Base-by-base conservation (phyloP, 2,113 vertebrate species). In the Anoura caudifer region DNA sequence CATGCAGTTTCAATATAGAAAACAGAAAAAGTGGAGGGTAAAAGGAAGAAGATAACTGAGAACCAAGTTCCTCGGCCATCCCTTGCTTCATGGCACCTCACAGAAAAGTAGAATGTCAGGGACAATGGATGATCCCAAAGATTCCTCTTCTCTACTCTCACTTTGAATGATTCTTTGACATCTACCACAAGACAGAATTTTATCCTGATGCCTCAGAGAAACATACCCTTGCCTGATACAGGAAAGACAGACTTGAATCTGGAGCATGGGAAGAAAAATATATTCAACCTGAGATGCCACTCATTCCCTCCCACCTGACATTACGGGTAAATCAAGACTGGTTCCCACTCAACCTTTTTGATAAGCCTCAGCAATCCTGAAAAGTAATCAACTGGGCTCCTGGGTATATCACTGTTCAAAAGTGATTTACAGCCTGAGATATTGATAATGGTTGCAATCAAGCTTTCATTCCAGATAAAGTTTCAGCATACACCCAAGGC, bases 381-480 rank as follows among this genome's bases (percentile, higher is more conserved):
- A 95, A 96, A 93, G 87, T 20, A 95, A 93, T 77, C 94, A 96
- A 45, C 94, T 76, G 0, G 5, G 72, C 86, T 97, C 59, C n/a
- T 93, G 12, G 50, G 36, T 90, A 0, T 91, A 26, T 95, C 96
- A 97, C 93, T 97, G 81, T 88, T 97, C 80, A 97, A 97, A 92
- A 75, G 95, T 94, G 75, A 96, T 87, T 96, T 97, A 69, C 85
- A 22, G 36, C 33, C 16, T 5, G 14, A 85, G 76, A 72, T 94
- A 88, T 10, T 73, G 85, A 96, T 94, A 96, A 96, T 41, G n/a
- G 63, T 61, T 97, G 70, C 85, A 97, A 84, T 50, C 92, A 76
- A 33, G 98, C 77, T 97, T 97, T 88, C 79, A 92, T 96, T 95
- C 97, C 90, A 96, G 94, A 84, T 9, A 75, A 96, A 96, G 43